Base-by-base conservation (phyloP, 2,888 invertebrate species). In the Lysandra coridon region DNA sequence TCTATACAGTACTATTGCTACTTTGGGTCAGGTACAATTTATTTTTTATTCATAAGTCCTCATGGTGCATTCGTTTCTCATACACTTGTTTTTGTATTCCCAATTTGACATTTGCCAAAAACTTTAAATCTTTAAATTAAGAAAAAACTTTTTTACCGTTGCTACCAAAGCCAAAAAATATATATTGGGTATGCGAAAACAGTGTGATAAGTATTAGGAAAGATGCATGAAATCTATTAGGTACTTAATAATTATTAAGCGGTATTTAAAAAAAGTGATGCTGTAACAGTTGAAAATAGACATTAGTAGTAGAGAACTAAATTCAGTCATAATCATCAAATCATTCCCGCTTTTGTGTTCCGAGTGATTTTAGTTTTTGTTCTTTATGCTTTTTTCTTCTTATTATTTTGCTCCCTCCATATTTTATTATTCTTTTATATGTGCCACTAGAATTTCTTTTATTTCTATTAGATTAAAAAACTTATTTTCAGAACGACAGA, bases 11-110 rank as follows among this genome's bases (percentile, higher is more conserved):
- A 81, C 82, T 83, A 81, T 83, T 84, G 86, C 84, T 84, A 85
- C 87, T 88, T 89, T 89, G 88, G 92, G 92, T 89, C 87, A 87
- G 91, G 92, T 92, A 91, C 88, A 88, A 84, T 87, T 86, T 87
- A 86, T 84, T 85, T 89, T 81, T 74, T 81, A 78, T 83, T 81
- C 82, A 83, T 77, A 40, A 78, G 80, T 80, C 82, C 82, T 83
- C 74, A 80, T 81, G 82, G 79, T 78, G 81, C 82, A 82, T 76
- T 79, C 10, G 78, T 69, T 80, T 81, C 79, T 78, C 76, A 69
- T 23, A 33, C 60, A 12, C 40, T 57, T 80, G 64, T 49, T 33
- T 33, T 37, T 14, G 76, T 33, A 33, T 53, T 7, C 53, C 33
- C 57, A 76, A 75, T 57, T 53, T 69, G 4, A 1, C 17, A 57